Evolutionary conservation across 2,888 invertebrate genomes (phyloP).

Genomic region (Leucophora obtusa): DNA sequence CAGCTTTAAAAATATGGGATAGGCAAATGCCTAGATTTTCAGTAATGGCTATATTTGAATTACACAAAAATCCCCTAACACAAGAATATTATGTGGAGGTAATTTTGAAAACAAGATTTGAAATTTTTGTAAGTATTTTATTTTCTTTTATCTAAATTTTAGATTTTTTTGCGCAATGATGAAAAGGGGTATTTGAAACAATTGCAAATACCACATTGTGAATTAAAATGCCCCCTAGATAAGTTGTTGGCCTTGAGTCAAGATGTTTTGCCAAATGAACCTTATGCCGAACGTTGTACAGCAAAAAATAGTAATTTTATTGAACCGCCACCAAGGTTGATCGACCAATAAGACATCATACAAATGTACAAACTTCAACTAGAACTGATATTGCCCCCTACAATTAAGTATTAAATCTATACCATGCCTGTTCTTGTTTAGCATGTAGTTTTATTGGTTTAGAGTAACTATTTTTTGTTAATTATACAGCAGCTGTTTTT

Average conservation of each 20-base stretch:
- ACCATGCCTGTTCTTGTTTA: not conserved
- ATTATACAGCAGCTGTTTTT: not conserved
- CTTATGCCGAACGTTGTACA: constrained; percentile 81
- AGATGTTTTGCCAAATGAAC: constrained; percentile 80
- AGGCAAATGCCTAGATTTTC: constrained; percentile 83
- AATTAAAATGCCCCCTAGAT: constrained; percentile 81
- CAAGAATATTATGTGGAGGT: constrained; percentile 79
- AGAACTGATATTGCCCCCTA: not conserved
- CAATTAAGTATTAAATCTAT: not conserved
- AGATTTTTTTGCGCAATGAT: constrained; percentile 79
- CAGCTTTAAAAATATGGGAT: constrained; percentile 84
- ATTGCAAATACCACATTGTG: constrained; percentile 82
- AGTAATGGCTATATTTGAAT: constrained; percentile 83
- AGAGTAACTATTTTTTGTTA: not conserved
- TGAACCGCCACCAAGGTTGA: constrained; percentile 79
- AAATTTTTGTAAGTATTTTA: not conserved
- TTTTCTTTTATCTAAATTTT: constrained; percentile 1
- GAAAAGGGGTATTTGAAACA: constrained; percentile 79
- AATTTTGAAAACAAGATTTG: constrained; percentile 6
- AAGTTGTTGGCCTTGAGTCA: constrained; percentile 80
- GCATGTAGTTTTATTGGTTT: not conserved
- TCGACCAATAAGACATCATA: constrained; percentile 67
- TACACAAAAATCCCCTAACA: constrained; percentile 80
- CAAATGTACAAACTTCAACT: not conserved
- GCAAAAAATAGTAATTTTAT: constrained; percentile 80